Evolutionary conservation across 2,113 vertebrate genomes (phyloP), one percentile per base, ranked within the genome.

Genomic region (Silurus glanis): DNA sequence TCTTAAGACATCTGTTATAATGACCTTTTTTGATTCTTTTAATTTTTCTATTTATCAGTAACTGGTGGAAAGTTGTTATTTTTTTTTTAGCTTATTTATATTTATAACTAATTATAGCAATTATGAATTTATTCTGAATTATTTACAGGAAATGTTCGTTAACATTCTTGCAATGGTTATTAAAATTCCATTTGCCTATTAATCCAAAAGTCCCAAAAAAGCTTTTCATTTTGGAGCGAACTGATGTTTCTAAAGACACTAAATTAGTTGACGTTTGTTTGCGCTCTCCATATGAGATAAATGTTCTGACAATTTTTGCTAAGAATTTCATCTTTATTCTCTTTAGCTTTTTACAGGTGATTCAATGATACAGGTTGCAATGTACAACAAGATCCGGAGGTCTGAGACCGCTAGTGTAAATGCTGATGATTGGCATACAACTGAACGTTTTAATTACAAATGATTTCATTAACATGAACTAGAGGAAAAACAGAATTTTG

Each of bases 181-280:
- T 85, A 80, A 58, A 17, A 53, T 49, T 21, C 74, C 1, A 7
- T 47, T 51, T 85, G 47, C 58, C 72, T 64, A 12, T n/a, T 79
- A 25, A 85, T 67, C 61, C 45, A 37, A 49, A 17, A 64, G 23
- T 53, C 74, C 19, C 8, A 23, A 49, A 23, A 49, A 61, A 76
- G 12, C 74, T 17, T 64, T 53, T 72, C 2, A 45, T 75, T 10
- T 51, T 69, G 8, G 75, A 66, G 56, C 74, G 28, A 79, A 85
- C 79, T 84, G 76, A 47, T 59, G 55, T 85, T 78, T 76, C 45
- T 84, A 78, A 78, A 78, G 72, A 66, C 59, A 25, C 17, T 58
- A 53, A 85, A 85, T 47, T 61, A 79, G 19, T 67, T 17, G 14
- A 66, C 67, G 62, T 75, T 23, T 13, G 53, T 21, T 74, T 74